These are phyloP conservation scores for Thereva unica DNA, from an alignment of 2,888 invertebrate species.

Conservation along the genomic window DNA sequence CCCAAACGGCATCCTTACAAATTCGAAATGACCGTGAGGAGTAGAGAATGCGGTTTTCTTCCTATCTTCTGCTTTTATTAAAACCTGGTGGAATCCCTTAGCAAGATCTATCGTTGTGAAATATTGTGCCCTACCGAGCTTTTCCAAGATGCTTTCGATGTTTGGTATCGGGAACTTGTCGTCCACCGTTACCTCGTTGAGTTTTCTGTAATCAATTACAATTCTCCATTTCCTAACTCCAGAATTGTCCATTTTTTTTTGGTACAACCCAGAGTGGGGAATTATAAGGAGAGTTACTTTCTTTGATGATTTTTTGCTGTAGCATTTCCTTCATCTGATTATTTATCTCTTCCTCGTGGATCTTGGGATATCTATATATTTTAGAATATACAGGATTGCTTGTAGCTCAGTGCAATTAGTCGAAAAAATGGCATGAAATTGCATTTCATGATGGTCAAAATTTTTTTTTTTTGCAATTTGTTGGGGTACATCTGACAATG, in stretches of 20 bases:
- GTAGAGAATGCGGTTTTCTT: constrained; percentile 37
- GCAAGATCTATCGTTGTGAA: constrained; percentile 45
- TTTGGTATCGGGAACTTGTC: constrained; percentile 26
- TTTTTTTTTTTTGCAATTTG: too few species aligned
- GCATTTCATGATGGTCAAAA: too few species aligned
- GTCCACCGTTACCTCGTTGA: constrained; percentile 23
- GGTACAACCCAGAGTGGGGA: constrained; percentile 22
- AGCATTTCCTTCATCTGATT: constrained; percentile 25
- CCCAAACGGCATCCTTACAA: constrained; percentile 22
- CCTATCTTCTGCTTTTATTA: constrained; percentile 15
- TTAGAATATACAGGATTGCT: constrained; percentile 35
- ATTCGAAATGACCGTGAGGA: constrained; percentile 17
- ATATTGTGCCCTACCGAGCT: constrained; percentile 23
- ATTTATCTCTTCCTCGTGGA: constrained; percentile 16
- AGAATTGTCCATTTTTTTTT: constrained; percentile 30
- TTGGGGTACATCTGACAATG: too few species aligned
- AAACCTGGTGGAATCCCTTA: constrained; percentile 43
- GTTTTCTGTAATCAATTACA: constrained; percentile 35
- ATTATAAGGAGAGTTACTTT: constrained; percentile 37
- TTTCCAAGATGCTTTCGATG: constrained; percentile 15
- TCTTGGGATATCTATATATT: constrained; percentile 36
- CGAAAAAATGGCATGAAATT: too few species aligned
- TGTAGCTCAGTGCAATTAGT: too few species aligned
- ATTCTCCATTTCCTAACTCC: constrained; percentile 34
- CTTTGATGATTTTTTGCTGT: constrained; percentile 18